Evolutionary conservation across 2,888 invertebrate genomes (phyloP), one percentile per base, ranked within the genome.

Genomic region (Drosophila phalerata): DNA sequence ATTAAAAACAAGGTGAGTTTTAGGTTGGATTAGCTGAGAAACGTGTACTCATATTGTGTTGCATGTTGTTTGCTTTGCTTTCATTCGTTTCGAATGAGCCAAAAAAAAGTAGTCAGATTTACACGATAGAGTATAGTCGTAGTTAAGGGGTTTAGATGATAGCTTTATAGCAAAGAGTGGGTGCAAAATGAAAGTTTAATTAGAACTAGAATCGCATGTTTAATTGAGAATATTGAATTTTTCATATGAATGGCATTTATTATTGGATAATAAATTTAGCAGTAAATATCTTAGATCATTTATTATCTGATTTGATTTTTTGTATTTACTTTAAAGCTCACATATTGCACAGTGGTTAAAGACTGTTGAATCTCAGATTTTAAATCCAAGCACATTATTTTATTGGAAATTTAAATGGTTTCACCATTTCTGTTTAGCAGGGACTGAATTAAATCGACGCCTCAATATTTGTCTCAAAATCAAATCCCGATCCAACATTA

Each of bases 1-100:
- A 83, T 85, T 83, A 83, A 83, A 83, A 73, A 78, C 61, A 67
- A 65, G 57, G 47, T 48, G 47, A 30, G 32, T 63, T 49, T 47
- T 9, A 60, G 48, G 49, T 47, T 52, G 69, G 66, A 63, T 76
- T 73, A 61, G 77, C 2, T 17, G n/a, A 65, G 55, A 60, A 52
- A 55, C 10, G 19, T 30, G 47, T 19, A 55, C 13, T 11, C 11
- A 32, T n/a, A 45, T 25, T 53, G 45, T 70, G 40, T 64, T 71
- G 69, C 61, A 64, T 48, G 38, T 28, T 28, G 28, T 28, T 61
- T 56, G 68, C 49, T 61, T 64, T 65, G 78, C 61, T 56, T 81
- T 67, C 45, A 60, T 69, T 57, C 6, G 40, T 8, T 51, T 43
- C 42, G 48, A 69, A 40, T 19, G 30, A 42, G n/a, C 1, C 22